A percentile compares a stretch with the other conserved stretches of the same genome.
phyloP scores from a whole-genome alignment of 2,888 invertebrate species.

The Criorhina ranunculi region DNA sequence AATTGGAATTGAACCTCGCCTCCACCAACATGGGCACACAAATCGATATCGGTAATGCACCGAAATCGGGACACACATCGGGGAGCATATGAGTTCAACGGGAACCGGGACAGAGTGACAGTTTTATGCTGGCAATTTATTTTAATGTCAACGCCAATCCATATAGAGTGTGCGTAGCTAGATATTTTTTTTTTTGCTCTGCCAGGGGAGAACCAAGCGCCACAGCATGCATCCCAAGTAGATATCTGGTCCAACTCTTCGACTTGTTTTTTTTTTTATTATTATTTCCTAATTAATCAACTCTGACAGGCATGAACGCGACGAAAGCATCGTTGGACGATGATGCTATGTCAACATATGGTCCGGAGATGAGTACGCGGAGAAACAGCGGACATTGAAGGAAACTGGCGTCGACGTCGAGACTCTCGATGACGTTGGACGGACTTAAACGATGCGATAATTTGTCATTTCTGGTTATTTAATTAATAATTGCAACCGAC shows the following conservation, averaged over 20 bases:
- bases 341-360: constrained; percentile 53
- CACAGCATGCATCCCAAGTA: constrained; percentile 25
- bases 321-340: constrained; percentile 61
- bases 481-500: constrained; percentile 75
- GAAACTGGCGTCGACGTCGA: constrained; percentile 26
- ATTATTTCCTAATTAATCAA: constrained; percentile 74
- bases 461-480: constrained; percentile 77
- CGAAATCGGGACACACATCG: constrained; percentile 37
- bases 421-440: constrained; percentile 56
- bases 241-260: constrained; percentile 24
- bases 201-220: neutral
- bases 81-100: constrained; percentile 24
- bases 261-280: constrained; percentile 32
- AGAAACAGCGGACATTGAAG: constrained; percentile 9
- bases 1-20: constrained; percentile 4
- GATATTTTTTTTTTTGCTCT: constrained; percentile 1
- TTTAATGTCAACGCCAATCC: constrained; percentile 63
- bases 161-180: constrained; percentile 8
- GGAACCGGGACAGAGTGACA: constrained; percentile 16
- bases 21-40: neutral
- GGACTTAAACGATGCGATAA: constrained; percentile 74
- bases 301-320: constrained; percentile 69
- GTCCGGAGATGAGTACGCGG: constrained; percentile 10
- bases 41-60: constrained; percentile 67
- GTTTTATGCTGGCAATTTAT: constrained; percentile 68